phyloP scores from a whole-genome alignment of 2,888 invertebrate species.

The Acrocyrtus sp. region DNA sequence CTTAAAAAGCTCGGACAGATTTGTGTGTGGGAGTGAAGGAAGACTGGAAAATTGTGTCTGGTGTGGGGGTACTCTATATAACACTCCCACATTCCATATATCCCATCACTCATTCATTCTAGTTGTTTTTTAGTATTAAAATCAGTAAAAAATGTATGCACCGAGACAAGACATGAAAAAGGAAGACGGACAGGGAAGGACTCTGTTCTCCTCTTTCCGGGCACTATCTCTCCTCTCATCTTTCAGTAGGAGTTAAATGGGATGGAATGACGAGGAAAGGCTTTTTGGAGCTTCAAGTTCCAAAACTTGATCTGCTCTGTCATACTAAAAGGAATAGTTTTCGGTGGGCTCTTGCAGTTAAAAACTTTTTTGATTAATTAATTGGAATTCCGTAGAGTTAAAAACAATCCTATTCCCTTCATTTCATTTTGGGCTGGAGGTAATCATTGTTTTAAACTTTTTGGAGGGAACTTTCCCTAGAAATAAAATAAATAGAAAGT shows the following conservation, averaged over 20 bases:
- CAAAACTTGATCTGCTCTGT: neutral
- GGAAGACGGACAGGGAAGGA: too few relatives aligned
- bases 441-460: neutral
- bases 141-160: neutral
- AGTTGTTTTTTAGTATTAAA: neutral
- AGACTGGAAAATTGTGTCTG: too few relatives aligned
- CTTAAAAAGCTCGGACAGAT: too few relatives aligned
- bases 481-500: neutral
- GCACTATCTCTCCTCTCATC: neutral
- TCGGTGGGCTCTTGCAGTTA: neutral
- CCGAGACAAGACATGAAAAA: neutral
- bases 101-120: constrained; percentile 18
- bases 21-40: too few relatives aligned
- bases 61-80: too few relatives aligned
- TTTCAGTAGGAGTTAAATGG: neutral
- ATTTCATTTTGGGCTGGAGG: neutral
- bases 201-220: too few relatives aligned
- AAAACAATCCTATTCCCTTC: constrained; percentile 4
- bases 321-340: neutral
- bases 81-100: neutral
- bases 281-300: neutral
- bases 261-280: neutral
- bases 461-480: neutral
- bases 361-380: constrained; percentile 30
- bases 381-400: constrained; percentile 14